These are phyloP conservation scores for Cataglyphis altisquamis DNA, from an alignment of 2,888 invertebrate genomes.

Conservation along the genomic window DNA sequence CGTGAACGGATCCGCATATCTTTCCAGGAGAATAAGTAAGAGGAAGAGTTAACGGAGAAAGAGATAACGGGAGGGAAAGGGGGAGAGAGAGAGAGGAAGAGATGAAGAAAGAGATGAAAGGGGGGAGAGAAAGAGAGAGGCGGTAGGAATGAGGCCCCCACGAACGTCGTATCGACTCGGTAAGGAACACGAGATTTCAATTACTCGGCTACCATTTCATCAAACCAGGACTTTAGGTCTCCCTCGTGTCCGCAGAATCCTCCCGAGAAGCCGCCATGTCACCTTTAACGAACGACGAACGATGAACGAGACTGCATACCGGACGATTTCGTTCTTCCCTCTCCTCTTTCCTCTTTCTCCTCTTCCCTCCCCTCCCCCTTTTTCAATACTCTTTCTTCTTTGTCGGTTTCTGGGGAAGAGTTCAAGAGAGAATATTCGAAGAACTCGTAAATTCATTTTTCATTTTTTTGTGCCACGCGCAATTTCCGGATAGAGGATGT, in stretches of 20 bases:
- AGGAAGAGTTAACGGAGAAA: conserved; percentile 53
- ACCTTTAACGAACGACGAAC: conserved; percentile 76
- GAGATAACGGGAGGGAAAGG: conserved; percentile 44
- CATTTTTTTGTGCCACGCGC: background rate
- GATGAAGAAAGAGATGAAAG: conserved; percentile 2
- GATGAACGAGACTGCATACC: conserved; percentile 71
- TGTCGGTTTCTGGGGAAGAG: conserved; percentile 15
- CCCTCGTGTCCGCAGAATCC: conserved; percentile 58
- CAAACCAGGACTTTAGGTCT: conserved; percentile 73
- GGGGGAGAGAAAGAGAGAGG: background rate
- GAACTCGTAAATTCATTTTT: conserved; percentile 7
- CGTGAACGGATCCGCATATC: conserved; percentile 75
- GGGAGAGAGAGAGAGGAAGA: conserved; percentile 22
- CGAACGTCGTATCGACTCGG: conserved; percentile 73
- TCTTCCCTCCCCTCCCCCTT: background rate
- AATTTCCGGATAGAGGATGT: background rate
- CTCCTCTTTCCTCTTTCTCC: background rate
- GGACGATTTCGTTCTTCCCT: conserved; percentile 43
- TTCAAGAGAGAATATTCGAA: conserved; percentile 16
- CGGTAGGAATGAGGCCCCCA: conserved; percentile 35
- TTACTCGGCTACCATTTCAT: conserved; percentile 81
- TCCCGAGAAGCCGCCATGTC: conserved; percentile 70
- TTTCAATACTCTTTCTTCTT: conserved; percentile 6
- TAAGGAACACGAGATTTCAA: conserved; percentile 82
- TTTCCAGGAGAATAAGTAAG: conserved; percentile 66